Evolutionary conservation across 2,797 vertebrate species (phyloP).

Genomic region (Labeo calbasu): DNA sequence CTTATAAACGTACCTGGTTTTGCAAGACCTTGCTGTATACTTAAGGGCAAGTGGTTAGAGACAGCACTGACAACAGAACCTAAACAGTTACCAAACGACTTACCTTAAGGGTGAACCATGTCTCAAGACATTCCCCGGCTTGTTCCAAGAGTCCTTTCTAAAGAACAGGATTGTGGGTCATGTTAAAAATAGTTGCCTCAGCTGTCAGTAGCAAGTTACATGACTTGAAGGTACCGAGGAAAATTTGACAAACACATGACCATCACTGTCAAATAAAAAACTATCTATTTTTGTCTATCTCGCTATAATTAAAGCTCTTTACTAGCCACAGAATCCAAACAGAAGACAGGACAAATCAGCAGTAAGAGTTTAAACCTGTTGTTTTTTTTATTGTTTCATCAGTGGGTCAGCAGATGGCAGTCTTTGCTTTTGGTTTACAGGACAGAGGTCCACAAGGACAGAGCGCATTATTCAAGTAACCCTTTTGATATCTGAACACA

Average conservation of each 20-base stretch:
- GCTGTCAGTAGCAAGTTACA: conserved; percentile 46
- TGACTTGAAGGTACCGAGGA: conserved; percentile 24
- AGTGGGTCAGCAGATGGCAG: conserved; percentile 25
- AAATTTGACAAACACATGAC: conserved; percentile 5
- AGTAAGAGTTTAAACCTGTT: background rate
- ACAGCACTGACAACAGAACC: background rate
- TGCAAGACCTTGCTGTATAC: background rate
- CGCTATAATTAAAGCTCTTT: background rate
- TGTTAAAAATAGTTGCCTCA: conserved; percentile 58
- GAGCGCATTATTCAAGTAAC: background rate
- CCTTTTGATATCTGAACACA: background rate
- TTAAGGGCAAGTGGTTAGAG: background rate
- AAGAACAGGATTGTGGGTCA: conserved; percentile 43
- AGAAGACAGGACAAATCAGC: background rate
- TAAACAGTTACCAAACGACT: conserved; percentile 8
- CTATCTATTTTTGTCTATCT: background rate
- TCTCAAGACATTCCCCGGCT: conserved; percentile 7
- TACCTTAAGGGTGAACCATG: conserved; percentile 41
- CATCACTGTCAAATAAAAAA: background rate
- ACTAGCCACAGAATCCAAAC: background rate
- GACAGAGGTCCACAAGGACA: background rate
- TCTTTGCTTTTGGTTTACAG: background rate
- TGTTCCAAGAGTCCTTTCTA: conserved; percentile 32
- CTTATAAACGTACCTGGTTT: background rate
- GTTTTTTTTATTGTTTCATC: background rate